These are phyloP conservation scores for Meloidogyne chitwoodi DNA, from an alignment of 1,140 invertebrate species.

Conservation along the genomic window DNA sequence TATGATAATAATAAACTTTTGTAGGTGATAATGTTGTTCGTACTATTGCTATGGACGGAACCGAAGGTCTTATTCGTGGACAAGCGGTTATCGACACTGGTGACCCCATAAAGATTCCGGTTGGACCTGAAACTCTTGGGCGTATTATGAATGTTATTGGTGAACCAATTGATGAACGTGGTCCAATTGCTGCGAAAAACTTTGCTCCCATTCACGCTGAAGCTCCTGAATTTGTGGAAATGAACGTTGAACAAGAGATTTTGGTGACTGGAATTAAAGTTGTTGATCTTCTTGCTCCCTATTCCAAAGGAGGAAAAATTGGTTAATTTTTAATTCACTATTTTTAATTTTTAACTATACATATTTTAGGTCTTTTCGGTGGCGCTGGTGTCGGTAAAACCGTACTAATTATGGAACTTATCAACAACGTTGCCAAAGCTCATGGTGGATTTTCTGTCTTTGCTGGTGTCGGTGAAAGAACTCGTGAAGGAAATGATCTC, in stretches of 20 bases:
- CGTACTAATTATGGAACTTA: slow-evolving; percentile 99
- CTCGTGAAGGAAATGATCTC: slow-evolving; percentile 96
- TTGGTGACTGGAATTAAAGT: slow-evolving; percentile 85
- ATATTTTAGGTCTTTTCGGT: slow-evolving; percentile 78
- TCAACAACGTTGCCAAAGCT: slow-evolving; percentile 98
- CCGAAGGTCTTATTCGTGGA: slow-evolving; percentile 89
- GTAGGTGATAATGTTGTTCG: slow-evolving; percentile 85
- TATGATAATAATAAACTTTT: slow-evolving; percentile 1
- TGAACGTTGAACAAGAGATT: slow-evolving; percentile 96
- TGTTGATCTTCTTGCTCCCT: slow-evolving; percentile 88
- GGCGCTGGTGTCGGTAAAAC: slow-evolving; percentile 99
- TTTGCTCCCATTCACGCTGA: slow-evolving; percentile 83
- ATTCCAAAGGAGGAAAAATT: slow-evolving; percentile 96
- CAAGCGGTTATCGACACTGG: slow-evolving; percentile 83
- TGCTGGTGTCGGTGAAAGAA: slow-evolving; percentile 95
- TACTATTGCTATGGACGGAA: slow-evolving; percentile 99
- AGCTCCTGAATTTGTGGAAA: slow-evolving; percentile 92
- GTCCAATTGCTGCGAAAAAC: slow-evolving; percentile 79
- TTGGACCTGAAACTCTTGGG: slow-evolving; percentile 88
- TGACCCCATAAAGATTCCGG: slow-evolving; percentile 91
- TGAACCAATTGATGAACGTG: slow-evolving; percentile 96
- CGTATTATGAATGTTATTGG: slow-evolving; percentile 97
- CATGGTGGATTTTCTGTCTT: slow-evolving; percentile 99
- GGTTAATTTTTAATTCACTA: slow-evolving; percentile 65
- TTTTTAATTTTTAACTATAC: not conserved